Conservation (phyloP, 1,140 invertebrate genomes). For the Megalopta genalis region DNA sequence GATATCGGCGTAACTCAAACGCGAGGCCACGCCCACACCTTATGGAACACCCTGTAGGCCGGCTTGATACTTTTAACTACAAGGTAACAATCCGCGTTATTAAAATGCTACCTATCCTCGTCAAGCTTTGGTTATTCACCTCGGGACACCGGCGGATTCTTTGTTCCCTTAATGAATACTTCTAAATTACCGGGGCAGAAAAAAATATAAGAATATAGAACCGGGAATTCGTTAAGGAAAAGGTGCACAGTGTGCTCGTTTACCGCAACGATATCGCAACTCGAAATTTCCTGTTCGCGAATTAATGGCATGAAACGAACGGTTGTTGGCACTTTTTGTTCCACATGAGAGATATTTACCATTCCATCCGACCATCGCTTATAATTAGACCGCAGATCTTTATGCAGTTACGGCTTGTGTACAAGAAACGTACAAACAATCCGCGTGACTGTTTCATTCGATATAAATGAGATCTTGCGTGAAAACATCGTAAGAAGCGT, state of each 20-base stretch:
- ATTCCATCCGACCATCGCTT: not conserved
- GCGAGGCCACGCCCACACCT: not conserved
- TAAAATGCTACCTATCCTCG: not conserved
- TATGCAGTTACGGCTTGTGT: no score
- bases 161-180: not conserved
- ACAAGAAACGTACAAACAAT: no score
- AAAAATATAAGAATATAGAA: not conserved
- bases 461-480: no score
- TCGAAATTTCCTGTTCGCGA: no score
- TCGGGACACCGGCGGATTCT: not conserved
- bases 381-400: no score
- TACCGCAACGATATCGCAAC: not conserved
- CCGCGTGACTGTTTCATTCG: no score
- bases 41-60: not conserved
- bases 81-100: not conserved
- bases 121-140: constrained; percentile 6
- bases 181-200: not conserved
- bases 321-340: no score
- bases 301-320: no score
- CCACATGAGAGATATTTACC: no score
- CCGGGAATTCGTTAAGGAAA: not conserved
- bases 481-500: no score
- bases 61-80: not conserved
- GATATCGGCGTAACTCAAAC: not conserved
- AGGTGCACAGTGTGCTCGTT: not conserved